Evolutionary conservation across 2,797 vertebrate genomes (phyloP).

Genomic region (Apogon talboti): DNA sequence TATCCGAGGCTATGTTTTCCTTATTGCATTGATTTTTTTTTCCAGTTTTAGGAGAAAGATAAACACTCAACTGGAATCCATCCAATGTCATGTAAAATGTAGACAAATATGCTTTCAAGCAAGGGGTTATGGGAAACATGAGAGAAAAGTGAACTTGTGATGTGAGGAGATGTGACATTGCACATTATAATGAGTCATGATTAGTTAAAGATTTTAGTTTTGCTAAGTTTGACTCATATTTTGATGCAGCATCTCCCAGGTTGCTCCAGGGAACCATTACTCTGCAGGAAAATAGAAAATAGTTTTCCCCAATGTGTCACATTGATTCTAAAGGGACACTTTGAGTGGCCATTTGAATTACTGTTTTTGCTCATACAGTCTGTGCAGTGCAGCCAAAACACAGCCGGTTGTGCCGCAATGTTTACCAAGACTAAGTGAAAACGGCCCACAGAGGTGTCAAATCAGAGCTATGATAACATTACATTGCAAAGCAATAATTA

Average conservation of each 20-base stretch:
- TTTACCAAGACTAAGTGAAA: slow-evolving; percentile 50
- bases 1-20: slow-evolving; percentile 54
- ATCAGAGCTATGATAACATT: slow-evolving; percentile 59
- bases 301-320: slow-evolving; percentile 52
- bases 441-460: slow-evolving; percentile 48
- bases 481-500: slow-evolving; percentile 43
- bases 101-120: slow-evolving; percentile 43
- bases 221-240: slow-evolving; percentile 43
- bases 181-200: slow-evolving; percentile 25
- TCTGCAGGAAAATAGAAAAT: slow-evolving; percentile 30
- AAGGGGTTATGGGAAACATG: slow-evolving; percentile 41
- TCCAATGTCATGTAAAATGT: slow-evolving; percentile 53
- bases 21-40: slow-evolving; percentile 39
- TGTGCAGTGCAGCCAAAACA: slow-evolving; percentile 36
- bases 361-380: slow-evolving; percentile 12
- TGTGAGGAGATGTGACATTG: slow-evolving; percentile 26
- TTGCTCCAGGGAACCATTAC: slow-evolving; percentile 44
- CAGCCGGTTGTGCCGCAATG: slow-evolving; percentile 32
- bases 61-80: slow-evolving; percentile 55
- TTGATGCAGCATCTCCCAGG: slow-evolving; percentile 30
- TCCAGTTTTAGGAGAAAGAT: slow-evolving; percentile 61
- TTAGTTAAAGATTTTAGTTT: slow-evolving; percentile 36
- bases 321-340: slow-evolving; percentile 35
- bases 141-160: slow-evolving; percentile 30
- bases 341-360: slow-evolving; percentile 42